Percentiles rank a stretch among this genome's conserved stretches.
Evolutionary conservation across 2,888 invertebrate species (phyloP).

Genomic region (Campoplex capitator): DNA sequence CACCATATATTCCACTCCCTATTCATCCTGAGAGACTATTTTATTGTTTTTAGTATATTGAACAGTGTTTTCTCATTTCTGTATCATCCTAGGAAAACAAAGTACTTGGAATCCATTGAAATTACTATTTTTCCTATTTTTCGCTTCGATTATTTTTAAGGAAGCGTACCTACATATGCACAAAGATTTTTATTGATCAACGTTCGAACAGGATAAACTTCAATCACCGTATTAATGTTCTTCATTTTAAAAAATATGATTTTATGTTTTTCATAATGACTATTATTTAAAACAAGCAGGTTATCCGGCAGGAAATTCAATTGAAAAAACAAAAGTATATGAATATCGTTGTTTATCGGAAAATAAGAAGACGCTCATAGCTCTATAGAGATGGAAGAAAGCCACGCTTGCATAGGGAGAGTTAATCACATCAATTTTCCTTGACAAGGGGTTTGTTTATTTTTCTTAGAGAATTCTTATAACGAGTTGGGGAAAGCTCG

Average conservation of each 20-base stretch:
- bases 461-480: slow-evolving; percentile 20
- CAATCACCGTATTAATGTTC: too few species aligned
- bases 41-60: not conserved
- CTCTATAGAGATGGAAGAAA: not conserved
- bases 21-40: not conserved
- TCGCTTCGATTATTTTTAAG: too few species aligned
- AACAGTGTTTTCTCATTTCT: not conserved
- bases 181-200: too few species aligned
- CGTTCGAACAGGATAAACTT: too few species aligned
- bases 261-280: too few species aligned
- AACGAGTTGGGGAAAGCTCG: slow-evolving; percentile 54
- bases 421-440: slow-evolving; percentile 47
- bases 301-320: too few species aligned
- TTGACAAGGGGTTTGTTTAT: not conserved
- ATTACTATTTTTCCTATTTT: not conserved
- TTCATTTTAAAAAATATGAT: too few species aligned
- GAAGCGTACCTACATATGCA: too few species aligned
- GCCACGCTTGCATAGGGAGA: not conserved
- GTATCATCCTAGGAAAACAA: not conserved
- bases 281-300: too few species aligned
- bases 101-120: not conserved
- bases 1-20: not conserved
- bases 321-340: not conserved
- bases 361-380: not conserved
- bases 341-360: too few species aligned